Percentiles rank a stretch among this genome's conserved stretches.
These are phyloP conservation scores for Formica selysi DNA, from an alignment of 1,140 invertebrate species.

Conservation along the genomic window DNA sequence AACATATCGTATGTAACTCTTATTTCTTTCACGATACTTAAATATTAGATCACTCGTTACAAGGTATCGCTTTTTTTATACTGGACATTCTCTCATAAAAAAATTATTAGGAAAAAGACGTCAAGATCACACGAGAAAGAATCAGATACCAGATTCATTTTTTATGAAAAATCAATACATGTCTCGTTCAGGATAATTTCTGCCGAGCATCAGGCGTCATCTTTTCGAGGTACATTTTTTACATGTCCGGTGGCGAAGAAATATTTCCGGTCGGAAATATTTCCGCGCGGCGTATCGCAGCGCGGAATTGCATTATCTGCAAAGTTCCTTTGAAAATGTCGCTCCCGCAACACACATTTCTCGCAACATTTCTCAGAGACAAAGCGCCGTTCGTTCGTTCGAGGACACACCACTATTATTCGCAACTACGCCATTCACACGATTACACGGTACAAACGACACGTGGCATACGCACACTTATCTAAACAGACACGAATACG, in stretches of 20 bases:
- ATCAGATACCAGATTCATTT: neutral
- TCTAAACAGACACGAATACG: neutral
- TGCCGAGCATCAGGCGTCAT: slow-evolving; percentile 25
- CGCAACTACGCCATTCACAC: slow-evolving; percentile 51
- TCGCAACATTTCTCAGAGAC: slow-evolving; percentile 61
- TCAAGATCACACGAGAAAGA: neutral
- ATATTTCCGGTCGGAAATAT: slow-evolving; percentile 63
- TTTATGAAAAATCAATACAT: slow-evolving; percentile 4
- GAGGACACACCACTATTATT: slow-evolving; percentile 59
- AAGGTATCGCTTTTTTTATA: slow-evolving; percentile 8
- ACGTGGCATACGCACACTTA: slow-evolving; percentile 43
- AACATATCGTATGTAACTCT: neutral
- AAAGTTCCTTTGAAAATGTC: slow-evolving; percentile 64
- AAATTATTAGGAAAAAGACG: neutral
- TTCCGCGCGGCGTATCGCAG: slow-evolving; percentile 53
- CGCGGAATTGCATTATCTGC: slow-evolving; percentile 59
- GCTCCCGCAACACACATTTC: slow-evolving; percentile 56
- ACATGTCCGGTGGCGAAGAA: slow-evolving; percentile 51
- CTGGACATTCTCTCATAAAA: slow-evolving; percentile 2
- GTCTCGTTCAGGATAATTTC: neutral
- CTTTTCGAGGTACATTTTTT: slow-evolving; percentile 41
- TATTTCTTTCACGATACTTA: slow-evolving; percentile 37
- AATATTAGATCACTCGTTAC: slow-evolving; percentile 36
- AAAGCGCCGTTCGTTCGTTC: slow-evolving; percentile 60
- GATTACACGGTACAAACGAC: slow-evolving; percentile 57